Conservation (phyloP, 37 sponge, comb jelly and placozoan genomes). For the Petrosia ficiformis region DNA sequence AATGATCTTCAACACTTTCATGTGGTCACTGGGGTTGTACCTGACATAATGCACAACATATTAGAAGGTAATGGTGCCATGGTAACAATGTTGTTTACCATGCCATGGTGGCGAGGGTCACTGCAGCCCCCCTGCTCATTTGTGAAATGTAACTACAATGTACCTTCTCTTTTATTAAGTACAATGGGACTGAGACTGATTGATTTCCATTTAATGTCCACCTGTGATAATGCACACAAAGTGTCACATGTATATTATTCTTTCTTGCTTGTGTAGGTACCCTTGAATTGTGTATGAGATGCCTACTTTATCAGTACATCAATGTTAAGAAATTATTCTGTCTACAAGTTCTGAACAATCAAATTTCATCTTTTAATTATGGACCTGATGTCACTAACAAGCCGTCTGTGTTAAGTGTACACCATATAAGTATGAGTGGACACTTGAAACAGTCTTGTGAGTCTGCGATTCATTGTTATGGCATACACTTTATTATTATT, state of each 20-base stretch:
- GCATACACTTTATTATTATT: too few species aligned
- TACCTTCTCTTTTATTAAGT: too few species aligned
- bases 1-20: not conserved
- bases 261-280: too few species aligned
- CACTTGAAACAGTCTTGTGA: conserved; percentile 26
- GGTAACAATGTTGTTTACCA: too few species aligned
- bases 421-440: not conserved
- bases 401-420: conserved; percentile 10
- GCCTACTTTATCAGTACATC: conserved; percentile 3
- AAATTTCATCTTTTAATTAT: conserved; percentile 26
- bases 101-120: too few species aligned
- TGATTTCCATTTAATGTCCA: too few species aligned
- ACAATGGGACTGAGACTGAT: conserved; percentile 9
- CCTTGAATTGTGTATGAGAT: conserved; percentile 11
- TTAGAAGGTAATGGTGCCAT: too few species aligned
- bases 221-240: too few species aligned
- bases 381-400: conserved; percentile 19
- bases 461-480: too few species aligned
- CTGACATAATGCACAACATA: conserved; percentile 24
- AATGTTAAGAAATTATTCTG: conserved; percentile 23
- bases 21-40: conserved; percentile 12
- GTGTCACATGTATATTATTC: too few species aligned
- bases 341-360: conserved; percentile 20
- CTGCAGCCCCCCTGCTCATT: too few species aligned
- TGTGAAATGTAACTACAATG: too few species aligned